phyloP scores from a whole-genome alignment of 2,113 vertebrate species.

The Catharus minimus region DNA sequence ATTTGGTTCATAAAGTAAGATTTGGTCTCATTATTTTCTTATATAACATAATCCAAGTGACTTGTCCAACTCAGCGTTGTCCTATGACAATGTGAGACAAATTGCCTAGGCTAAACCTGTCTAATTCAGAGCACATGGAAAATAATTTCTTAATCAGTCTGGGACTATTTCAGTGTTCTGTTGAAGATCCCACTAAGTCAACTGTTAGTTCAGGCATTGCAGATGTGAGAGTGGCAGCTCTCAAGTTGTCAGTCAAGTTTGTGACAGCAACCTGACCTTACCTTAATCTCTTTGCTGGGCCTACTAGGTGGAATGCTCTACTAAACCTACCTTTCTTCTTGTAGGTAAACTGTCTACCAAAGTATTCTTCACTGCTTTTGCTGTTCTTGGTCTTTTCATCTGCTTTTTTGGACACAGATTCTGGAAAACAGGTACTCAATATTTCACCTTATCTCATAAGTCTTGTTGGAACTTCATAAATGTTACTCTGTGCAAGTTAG shows the following conservation, averaged over 20 bases:
- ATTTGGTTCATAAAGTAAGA: not conserved
- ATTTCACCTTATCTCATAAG: not conserved
- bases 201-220: not conserved
- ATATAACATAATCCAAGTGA: not conserved
- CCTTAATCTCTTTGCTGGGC: not conserved
- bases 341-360: conserved; percentile 87
- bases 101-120: not conserved
- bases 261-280: not conserved
- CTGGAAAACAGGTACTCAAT: conserved; percentile 89
- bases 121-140: not conserved
- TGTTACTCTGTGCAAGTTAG: not conserved
- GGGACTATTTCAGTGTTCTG: not conserved
- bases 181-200: not conserved
- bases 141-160: not conserved
- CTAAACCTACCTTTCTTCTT: not conserved
- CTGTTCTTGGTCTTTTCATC: conserved; percentile 86
- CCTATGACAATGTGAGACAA: fast-evolving
- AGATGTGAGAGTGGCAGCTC: not conserved
- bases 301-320: not conserved
- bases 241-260: not conserved
- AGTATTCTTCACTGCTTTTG: conserved; percentile 86
- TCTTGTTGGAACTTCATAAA: not conserved
- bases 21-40: not conserved
- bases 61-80: not conserved
- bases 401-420: conserved; percentile 94